phyloP scores from a whole-genome alignment of 2,797 vertebrate genomes.

The Apogon talboti region DNA sequence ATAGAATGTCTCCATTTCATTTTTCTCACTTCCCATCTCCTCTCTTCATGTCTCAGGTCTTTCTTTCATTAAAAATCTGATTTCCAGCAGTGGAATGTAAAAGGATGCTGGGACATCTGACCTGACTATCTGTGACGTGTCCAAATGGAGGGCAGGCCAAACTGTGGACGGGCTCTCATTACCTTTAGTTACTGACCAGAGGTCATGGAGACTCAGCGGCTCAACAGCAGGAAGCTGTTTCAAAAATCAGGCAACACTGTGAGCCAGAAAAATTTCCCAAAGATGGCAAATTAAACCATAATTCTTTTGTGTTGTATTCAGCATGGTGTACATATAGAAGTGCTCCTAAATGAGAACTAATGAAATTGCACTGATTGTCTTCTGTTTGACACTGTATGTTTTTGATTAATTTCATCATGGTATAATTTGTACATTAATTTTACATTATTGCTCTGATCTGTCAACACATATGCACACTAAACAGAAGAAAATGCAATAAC shows the following conservation, averaged over 20 bases:
- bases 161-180: constrained; percentile 57
- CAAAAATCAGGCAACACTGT: constrained; percentile 6
- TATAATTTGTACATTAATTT: constrained; percentile 78
- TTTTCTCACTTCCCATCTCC: constrained; percentile 35
- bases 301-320: constrained; percentile 1
- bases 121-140: constrained; percentile 54
- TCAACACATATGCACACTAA: constrained; percentile 81
- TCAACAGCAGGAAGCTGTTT: constrained; percentile 4
- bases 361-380: constrained; percentile 44
- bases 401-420: constrained; percentile 73
- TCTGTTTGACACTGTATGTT: constrained; percentile 47
- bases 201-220: constrained; percentile 26
- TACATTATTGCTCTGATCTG: constrained; percentile 75
- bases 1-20: constrained; percentile 56
- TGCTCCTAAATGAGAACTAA: constrained; percentile 38
- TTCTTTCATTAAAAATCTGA: constrained; percentile 63
- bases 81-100: constrained; percentile 31
- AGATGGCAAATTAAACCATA: constrained; percentile 8
- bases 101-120: constrained; percentile 34
- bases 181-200: constrained; percentile 53
- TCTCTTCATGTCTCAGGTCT: constrained; percentile 24
- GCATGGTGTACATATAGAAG: neutral
- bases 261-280: neutral
- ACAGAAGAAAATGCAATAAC: constrained; percentile 78
- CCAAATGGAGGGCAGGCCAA: constrained; percentile 33